phyloP scores from a whole-genome alignment of 2,797 vertebrate genomes.

The Morelia viridis region DNA sequence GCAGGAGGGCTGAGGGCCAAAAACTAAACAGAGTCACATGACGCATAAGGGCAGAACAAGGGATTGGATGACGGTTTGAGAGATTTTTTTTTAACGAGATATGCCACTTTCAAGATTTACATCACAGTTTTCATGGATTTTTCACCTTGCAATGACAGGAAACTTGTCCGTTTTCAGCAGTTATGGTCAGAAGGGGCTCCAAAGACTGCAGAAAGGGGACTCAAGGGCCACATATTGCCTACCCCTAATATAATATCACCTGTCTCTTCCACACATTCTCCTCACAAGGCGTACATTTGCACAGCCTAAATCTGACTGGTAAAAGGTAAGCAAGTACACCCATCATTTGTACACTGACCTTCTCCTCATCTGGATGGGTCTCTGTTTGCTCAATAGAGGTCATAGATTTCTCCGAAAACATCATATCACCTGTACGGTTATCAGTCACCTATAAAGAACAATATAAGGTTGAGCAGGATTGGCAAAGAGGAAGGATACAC shows the following conservation, averaged over 20 bases:
- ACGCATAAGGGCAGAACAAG: not conserved
- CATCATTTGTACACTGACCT: conserved; percentile 46
- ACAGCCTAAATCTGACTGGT: not conserved
- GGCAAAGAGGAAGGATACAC: not conserved
- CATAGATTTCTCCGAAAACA: conserved; percentile 62
- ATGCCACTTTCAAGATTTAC: not conserved
- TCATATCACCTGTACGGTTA: conserved; percentile 65
- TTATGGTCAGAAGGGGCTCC: not conserved
- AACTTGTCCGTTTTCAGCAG: not conserved
- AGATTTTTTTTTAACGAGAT: not conserved
- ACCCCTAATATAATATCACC: not conserved
- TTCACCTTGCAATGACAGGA: not conserved
- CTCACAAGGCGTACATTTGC: not conserved
- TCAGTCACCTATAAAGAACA: conserved; percentile 58
- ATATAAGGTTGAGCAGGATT: not conserved
- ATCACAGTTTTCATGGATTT: not conserved
- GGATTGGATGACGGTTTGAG: not conserved
- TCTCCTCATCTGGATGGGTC: conserved; percentile 14
- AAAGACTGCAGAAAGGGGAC: not conserved
- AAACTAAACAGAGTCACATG: not conserved
- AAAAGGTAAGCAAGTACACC: not conserved
- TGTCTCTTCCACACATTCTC: not conserved
- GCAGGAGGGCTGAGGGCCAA: not conserved
- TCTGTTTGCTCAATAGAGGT: conserved; percentile 54
- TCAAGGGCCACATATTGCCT: not conserved